phyloP scores from a whole-genome alignment of 2,113 vertebrate genomes.

The Himantopus leucocephalus region DNA sequence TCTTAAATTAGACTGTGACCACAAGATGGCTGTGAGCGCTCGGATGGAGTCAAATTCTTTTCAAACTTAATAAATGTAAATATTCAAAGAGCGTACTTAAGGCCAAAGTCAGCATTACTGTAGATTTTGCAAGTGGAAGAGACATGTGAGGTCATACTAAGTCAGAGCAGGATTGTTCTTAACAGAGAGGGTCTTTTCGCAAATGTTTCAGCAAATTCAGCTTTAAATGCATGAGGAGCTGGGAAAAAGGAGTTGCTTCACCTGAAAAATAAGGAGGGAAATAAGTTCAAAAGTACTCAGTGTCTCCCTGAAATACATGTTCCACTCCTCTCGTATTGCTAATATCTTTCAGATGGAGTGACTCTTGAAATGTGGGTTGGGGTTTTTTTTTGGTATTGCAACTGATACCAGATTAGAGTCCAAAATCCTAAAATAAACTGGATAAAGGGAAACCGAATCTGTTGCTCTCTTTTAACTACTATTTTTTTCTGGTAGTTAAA shows the following conservation, averaged over 20 bases:
- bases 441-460: conserved; percentile 13
- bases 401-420: background rate
- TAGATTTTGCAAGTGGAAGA: background rate
- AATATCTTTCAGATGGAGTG: background rate
- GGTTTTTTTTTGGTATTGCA: background rate
- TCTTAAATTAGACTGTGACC: background rate
- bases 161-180: background rate
- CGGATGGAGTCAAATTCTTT: background rate
- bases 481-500: conserved; percentile 2
- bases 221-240: background rate
- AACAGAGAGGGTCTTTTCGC: background rate
- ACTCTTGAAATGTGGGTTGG: background rate
- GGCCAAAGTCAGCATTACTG: background rate
- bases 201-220: background rate
- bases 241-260: background rate
- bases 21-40: background rate
- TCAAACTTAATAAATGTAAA: background rate
- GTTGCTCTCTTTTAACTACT: background rate
- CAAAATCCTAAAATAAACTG: background rate
- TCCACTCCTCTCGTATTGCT: background rate
- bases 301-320: background rate
- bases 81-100: background rate
- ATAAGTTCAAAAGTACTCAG: background rate
- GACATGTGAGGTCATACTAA: background rate
- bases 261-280: background rate